A percentile compares a stretch with the other conserved stretches of the same genome.
Evolutionary conservation across 2,113 vertebrate species (phyloP).

Genomic region (Rhodinocichla rosea): DNA sequence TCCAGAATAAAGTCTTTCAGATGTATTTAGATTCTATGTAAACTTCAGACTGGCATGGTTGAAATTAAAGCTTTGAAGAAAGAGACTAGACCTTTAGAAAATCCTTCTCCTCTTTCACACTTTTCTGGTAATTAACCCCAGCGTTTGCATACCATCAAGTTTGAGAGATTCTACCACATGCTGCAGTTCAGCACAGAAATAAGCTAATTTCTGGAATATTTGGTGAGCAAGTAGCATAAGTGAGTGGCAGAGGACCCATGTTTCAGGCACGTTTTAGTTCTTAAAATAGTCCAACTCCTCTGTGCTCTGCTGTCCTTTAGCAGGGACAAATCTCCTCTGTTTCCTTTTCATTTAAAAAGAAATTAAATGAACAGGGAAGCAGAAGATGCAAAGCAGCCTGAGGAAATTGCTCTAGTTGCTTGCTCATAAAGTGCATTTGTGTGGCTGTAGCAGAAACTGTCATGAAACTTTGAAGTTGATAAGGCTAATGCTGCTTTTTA

Average conservation of each 20-base stretch:
- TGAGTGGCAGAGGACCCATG: neutral
- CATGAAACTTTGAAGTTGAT: neutral
- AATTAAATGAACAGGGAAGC: neutral
- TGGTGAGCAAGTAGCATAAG: neutral
- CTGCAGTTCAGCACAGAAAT: neutral
- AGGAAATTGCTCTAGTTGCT: neutral
- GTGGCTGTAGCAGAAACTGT: neutral
- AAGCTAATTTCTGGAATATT: neutral
- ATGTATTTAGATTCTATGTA: constrained; percentile 22
- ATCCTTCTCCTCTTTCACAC: neutral
- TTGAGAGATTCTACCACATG: neutral
- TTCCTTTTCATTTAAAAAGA: neutral
- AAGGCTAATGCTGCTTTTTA: neutral
- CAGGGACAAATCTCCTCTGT: neutral
- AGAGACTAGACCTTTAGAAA: constrained; percentile 19
- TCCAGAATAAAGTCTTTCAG: constrained; percentile 42
- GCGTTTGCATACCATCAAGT: neutral
- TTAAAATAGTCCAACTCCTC: neutral
- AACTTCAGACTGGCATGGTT: constrained; percentile 32
- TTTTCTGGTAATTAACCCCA: constrained; percentile 36
- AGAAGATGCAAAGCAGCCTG: neutral
- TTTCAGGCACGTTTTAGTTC: neutral
- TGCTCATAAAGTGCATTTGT: neutral
- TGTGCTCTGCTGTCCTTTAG: neutral
- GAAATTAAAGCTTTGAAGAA: constrained; percentile 48